phyloP scores from a whole-genome alignment of 2,888 invertebrate species.

The Lamellibrachia columna region DNA sequence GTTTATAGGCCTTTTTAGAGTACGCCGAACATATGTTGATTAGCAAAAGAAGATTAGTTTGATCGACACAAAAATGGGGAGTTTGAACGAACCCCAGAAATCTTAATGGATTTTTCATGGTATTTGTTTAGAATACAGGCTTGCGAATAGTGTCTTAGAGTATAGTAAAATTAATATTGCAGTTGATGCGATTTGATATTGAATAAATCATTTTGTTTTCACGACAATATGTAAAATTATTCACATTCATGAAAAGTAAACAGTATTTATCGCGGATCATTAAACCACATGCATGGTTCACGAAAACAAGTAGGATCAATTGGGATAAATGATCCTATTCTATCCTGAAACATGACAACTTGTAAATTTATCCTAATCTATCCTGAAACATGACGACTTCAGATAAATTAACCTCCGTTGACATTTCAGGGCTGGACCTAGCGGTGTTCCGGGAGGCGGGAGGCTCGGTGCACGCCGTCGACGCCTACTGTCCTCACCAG shows the following conservation, averaged over 20 bases:
- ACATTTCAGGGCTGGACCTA: conserved; percentile 74
- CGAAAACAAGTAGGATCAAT: not conserved
- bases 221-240: no score
- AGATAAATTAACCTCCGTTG: not conserved
- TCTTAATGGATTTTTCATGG: no score
- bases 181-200: no score
- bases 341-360: not conserved
- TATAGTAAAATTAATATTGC: no score
- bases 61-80: no score
- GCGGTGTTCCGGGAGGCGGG: conserved; percentile 76
- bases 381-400: not conserved
- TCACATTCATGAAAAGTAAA: not conserved
- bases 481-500: conserved; percentile 90
- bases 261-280: not conserved
- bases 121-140: no score
- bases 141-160: no score
- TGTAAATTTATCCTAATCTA: not conserved
- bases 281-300: not conserved
- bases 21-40: no score
- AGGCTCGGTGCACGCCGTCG: conserved; percentile 76
- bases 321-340: not conserved
- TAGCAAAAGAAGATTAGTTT: no score
- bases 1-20: no score
- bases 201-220: no score
- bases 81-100: no score